These are phyloP conservation scores for Eulemur rubriventer DNA, from an alignment of 2,797 vertebrate species.

Conservation along the genomic window DNA sequence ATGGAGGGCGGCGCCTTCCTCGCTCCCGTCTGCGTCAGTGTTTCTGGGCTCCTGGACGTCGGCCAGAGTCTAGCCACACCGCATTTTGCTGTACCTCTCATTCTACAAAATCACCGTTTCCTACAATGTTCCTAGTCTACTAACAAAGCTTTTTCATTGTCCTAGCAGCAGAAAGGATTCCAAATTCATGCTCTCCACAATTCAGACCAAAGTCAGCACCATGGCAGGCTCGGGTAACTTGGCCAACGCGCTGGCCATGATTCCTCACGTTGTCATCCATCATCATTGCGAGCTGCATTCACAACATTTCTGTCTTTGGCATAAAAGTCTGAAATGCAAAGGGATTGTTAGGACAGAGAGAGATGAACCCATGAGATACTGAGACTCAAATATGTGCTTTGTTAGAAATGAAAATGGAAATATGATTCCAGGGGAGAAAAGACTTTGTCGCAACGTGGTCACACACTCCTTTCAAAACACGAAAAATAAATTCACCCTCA, in stretches of 20 bases:
- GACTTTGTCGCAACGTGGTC: background rate
- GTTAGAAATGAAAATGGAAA: constrained; percentile 65
- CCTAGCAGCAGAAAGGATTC: constrained; percentile 34
- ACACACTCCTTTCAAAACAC: constrained; percentile 65
- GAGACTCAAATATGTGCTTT: constrained; percentile 53
- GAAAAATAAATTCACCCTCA: constrained; percentile 74
- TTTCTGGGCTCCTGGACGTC: background rate
- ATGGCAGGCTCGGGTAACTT: background rate
- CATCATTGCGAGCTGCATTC: constrained; percentile 54
- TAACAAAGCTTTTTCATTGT: constrained; percentile 39
- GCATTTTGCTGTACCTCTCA: background rate
- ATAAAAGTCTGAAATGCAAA: constrained; percentile 33
- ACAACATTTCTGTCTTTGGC: constrained; percentile 35
- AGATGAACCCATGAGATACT: constrained; percentile 54
- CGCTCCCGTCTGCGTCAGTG: rapidly evolving
- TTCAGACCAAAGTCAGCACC: constrained; percentile 14
- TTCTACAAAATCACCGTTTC: background rate
- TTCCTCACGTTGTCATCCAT: constrained; percentile 10
- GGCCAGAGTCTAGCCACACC: background rate
- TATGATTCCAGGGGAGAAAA: constrained; percentile 43
- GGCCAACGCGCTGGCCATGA: background rate
- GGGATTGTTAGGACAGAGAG: constrained; percentile 8
- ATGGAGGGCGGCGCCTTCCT: rapidly evolving
- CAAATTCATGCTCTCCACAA: constrained; percentile 44
- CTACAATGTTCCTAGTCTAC: background rate